Percentiles rank a stretch among this genome's conserved stretches.
Conservation (phyloP, 1,140 invertebrate species). For the Macrotrachela quadricornifera region DNA sequence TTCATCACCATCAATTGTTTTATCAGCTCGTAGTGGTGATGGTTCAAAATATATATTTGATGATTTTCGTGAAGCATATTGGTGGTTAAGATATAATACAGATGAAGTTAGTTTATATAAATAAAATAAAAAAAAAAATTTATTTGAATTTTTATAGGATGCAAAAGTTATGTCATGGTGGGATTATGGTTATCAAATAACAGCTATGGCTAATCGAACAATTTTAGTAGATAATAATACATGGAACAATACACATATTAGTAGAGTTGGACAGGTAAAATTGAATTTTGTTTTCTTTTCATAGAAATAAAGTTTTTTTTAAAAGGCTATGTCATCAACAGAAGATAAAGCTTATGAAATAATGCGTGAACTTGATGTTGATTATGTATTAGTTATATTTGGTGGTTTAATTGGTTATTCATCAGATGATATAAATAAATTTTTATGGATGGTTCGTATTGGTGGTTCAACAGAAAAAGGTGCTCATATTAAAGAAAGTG, state of each 20-base stretch:
- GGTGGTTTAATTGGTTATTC: slow-evolving; percentile 93
- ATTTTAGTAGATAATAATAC: slow-evolving; percentile 98
- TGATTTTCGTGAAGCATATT: slow-evolving; percentile 91
- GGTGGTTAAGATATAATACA: slow-evolving; percentile 91
- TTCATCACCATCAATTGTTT: slow-evolving; percentile 82
- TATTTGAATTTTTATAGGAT: slow-evolving; percentile 37
- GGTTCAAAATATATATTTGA: slow-evolving; percentile 86
- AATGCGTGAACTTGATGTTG: slow-evolving; percentile 84
- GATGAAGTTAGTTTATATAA: slow-evolving; percentile 30
- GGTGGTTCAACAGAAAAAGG: slow-evolving; percentile 83
- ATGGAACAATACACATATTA: slow-evolving; percentile 98
- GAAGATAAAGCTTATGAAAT: slow-evolving; percentile 92
- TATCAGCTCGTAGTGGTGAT: slow-evolving; percentile 77
- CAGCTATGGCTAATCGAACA: slow-evolving; percentile 91
- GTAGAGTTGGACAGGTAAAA: slow-evolving; percentile 58
- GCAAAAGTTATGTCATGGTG: slow-evolving; percentile 97
- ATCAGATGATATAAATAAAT: slow-evolving; percentile 94
- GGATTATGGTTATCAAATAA: slow-evolving; percentile 99
- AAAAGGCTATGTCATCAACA: slow-evolving; percentile 67
- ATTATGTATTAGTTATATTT: slow-evolving; percentile 93
- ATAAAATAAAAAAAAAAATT: not conserved
- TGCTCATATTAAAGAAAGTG: slow-evolving; percentile 75
- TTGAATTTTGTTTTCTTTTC: not conserved
- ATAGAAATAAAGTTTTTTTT: not conserved
- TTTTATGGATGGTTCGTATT: slow-evolving; percentile 96